phyloP scores from a whole-genome alignment of 2,113 vertebrate species.

The Hippocampus guttulatus region DNA sequence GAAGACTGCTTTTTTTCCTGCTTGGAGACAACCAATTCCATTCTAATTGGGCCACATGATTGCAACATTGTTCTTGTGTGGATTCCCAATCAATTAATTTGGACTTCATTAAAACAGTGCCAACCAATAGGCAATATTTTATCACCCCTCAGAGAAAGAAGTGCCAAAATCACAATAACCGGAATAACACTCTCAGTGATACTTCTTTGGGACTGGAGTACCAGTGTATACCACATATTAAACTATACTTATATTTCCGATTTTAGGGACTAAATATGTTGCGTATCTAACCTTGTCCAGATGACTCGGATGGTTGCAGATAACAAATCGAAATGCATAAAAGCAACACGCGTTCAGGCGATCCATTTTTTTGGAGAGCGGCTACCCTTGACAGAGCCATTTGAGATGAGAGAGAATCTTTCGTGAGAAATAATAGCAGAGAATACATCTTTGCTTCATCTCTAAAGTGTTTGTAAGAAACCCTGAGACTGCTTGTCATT shows the following conservation, averaged over 20 bases:
- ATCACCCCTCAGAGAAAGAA: background rate
- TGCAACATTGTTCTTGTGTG: constrained; percentile 7
- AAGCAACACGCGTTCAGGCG: background rate
- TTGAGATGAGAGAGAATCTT: background rate
- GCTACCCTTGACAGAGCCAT: background rate
- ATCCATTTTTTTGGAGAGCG: constrained; percentile 3
- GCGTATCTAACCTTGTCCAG: background rate
- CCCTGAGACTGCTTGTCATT: background rate
- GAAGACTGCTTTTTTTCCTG: background rate
- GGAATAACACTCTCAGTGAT: background rate
- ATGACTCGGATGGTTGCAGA: background rate
- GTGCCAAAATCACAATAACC: background rate
- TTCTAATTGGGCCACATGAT: background rate
- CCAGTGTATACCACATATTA: background rate
- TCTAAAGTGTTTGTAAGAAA: background rate
- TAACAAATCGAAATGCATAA: background rate
- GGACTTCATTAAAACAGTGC: background rate
- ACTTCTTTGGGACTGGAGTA: background rate
- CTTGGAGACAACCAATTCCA: constrained; percentile 13
- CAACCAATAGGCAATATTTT: background rate
- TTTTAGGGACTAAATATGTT: background rate
- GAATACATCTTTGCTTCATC: background rate
- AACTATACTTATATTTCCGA: background rate
- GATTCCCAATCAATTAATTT: constrained; percentile 4
- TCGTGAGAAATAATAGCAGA: background rate